Conservation (phyloP, 1,140 invertebrate species). For the Subanguina moxae region DNA sequence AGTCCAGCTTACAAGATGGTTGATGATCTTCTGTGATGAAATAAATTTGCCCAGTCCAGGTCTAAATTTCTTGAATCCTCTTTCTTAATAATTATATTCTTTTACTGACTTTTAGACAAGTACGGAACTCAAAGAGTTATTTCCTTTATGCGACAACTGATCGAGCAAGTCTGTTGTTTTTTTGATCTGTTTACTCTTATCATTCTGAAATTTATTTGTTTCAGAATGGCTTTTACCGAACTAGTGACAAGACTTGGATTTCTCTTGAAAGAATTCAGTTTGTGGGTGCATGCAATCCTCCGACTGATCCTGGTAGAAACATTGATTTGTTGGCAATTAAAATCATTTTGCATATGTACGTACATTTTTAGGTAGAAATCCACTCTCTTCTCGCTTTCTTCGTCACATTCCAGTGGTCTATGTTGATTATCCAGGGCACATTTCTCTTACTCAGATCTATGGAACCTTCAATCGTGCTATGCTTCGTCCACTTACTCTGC, state of each 20-base stretch:
- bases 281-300: conserved; percentile 98
- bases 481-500: conserved; percentile 80
- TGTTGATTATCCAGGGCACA: conserved; percentile 97
- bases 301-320: conserved; percentile 79
- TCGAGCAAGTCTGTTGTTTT: conserved; percentile 72
- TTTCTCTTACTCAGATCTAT: conserved; percentile 82
- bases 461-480: conserved; percentile 96
- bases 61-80: too few relatives aligned
- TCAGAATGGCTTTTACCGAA: conserved; percentile 71
- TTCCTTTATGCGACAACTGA: conserved; percentile 91
- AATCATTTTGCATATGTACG: too few relatives aligned
- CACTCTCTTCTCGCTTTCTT: conserved; percentile 82
- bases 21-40: conserved; percentile 98
- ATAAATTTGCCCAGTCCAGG: conserved; percentile 99
- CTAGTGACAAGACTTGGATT: conserved; percentile 92
- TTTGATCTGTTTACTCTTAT: conserved; percentile 5
- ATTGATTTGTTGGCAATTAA: too few relatives aligned
- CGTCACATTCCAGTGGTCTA: conserved; percentile 96
- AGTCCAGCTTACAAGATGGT: conserved; percentile 91
- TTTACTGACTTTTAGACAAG: too few relatives aligned
- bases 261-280: conserved; percentile 95
- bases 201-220: conserved; percentile 12
- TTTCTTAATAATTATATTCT: too few relatives aligned
- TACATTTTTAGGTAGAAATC: conserved; percentile 75
- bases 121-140: conserved; percentile 96